Percentiles rank a stretch among this genome's conserved stretches.
Evolutionary conservation across 2,888 invertebrate species (phyloP).

Genomic region (Philaethria dido): DNA sequence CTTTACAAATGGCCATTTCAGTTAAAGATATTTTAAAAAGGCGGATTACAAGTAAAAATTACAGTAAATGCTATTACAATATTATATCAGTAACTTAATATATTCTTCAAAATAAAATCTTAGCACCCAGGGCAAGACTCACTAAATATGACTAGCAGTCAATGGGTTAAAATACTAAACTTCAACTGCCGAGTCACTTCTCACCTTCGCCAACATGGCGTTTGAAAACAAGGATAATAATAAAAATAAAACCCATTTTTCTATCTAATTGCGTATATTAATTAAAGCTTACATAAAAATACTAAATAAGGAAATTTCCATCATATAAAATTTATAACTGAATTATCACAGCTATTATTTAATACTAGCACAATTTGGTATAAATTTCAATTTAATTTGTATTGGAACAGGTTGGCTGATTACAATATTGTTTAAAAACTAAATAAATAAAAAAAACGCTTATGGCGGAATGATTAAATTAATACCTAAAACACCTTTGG

Average conservation of each 20-base stretch:
- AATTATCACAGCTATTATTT: conserved; percentile 39
- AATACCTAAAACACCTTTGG: not conserved
- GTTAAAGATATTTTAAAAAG: too few relatives aligned
- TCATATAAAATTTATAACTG: conserved; percentile 27
- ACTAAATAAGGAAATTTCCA: not conserved
- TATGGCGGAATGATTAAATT: conserved; percentile 6
- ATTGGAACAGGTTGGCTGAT: not conserved
- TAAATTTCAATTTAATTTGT: not conserved
- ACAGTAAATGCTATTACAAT: too few relatives aligned
- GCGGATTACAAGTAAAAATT: too few relatives aligned
- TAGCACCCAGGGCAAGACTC: too few relatives aligned
- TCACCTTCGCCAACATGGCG: not conserved
- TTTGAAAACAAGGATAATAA: not conserved
- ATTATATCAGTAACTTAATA: too few relatives aligned
- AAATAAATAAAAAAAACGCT: not conserved
- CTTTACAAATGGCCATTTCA: too few relatives aligned
- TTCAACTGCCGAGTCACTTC: too few relatives aligned
- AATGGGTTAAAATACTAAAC: too few relatives aligned
- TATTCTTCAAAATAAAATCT: too few relatives aligned
- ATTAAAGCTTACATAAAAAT: conserved; percentile 28
- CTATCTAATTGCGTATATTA: conserved; percentile 14
- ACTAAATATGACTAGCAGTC: too few relatives aligned
- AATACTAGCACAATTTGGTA: conserved; percentile 11
- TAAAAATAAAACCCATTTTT: conserved; percentile 2
- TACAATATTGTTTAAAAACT: not conserved